A percentile compares a stretch with the other conserved stretches of the same genome.
Evolutionary conservation across 2,113 vertebrate species (phyloP).

Genomic region (Ploceus nigricollis): DNA sequence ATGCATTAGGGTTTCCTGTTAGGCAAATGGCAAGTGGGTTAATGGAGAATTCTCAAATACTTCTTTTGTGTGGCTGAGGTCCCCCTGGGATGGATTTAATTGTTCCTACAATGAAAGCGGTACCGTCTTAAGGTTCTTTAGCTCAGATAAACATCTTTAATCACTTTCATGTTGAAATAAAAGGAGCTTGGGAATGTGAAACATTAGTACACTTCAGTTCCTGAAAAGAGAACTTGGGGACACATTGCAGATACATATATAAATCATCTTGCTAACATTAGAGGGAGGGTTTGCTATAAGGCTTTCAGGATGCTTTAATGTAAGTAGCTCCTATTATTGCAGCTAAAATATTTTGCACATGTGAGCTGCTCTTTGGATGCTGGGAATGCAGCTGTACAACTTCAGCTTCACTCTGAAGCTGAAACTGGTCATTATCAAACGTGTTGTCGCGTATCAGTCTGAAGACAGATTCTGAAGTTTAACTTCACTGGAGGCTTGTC

Average conservation of each 20-base stretch:
- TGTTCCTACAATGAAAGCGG: conserved; percentile 62
- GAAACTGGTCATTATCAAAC: conserved; percentile 1
- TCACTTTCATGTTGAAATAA: conserved; percentile 76
- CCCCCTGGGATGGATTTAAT: conserved; percentile 62
- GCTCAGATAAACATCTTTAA: conserved; percentile 75
- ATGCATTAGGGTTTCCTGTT: conserved; percentile 43
- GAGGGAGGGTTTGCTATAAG: conserved; percentile 33
- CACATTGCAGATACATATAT: conserved; percentile 47
- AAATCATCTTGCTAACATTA: conserved; percentile 65
- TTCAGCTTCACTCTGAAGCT: conserved; percentile 39
- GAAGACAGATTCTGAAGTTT: conserved; percentile 44
- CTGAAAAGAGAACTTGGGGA: conserved; percentile 64
- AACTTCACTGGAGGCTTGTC: neutral
- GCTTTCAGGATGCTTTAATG: conserved; percentile 54
- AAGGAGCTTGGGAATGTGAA: conserved; percentile 69
- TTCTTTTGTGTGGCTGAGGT: conserved; percentile 55
- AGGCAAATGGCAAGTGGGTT: conserved; percentile 57
- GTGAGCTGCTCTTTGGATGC: conserved; percentile 4
- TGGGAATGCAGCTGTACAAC: conserved; percentile 28
- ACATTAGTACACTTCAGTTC: conserved; percentile 66
- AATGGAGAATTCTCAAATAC: conserved; percentile 61
- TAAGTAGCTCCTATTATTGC: conserved; percentile 28
- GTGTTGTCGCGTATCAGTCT: neutral
- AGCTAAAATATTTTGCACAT: conserved; percentile 38
- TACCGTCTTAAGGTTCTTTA: conserved; percentile 56